A percentile compares a stretch with the other conserved stretches of the same genome.
Evolutionary conservation across 2,888 invertebrate species (phyloP).

Genomic region (Saturnia pavonia): DNA sequence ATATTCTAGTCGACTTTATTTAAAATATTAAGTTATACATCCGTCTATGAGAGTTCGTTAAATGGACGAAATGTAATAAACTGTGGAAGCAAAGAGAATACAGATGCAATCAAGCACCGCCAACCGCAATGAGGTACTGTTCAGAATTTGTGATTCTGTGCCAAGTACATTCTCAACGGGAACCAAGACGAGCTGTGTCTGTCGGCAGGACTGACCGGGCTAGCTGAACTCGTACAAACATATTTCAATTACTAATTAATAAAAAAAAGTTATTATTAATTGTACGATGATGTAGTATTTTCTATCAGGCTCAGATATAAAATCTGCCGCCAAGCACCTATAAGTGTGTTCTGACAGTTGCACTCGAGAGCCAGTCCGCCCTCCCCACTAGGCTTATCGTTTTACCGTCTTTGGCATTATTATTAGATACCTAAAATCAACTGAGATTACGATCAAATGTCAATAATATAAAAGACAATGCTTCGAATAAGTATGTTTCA

Average conservation of each 20-base stretch:
- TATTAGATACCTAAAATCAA: too few species aligned
- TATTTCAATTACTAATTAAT: too few species aligned
- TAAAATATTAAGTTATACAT: background rate
- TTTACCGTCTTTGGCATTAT: background rate
- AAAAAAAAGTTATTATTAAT: too few species aligned
- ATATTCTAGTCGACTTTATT: background rate
- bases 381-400: background rate
- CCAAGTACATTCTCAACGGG: background rate
- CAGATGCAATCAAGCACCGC: conserved; percentile 7
- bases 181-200: background rate
- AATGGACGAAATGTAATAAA: conserved; percentile 12
- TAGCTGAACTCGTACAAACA: too few species aligned
- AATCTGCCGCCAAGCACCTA: background rate
- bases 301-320: background rate
- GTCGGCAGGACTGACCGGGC: background rate
- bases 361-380: background rate
- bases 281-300: too few species aligned
- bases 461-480: too few species aligned
- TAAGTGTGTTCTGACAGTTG: background rate
- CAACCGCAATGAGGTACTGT: background rate
- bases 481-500: too few species aligned
- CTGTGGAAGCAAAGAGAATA: background rate
- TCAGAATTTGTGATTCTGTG: conserved; percentile 1
- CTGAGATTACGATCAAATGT: too few species aligned
- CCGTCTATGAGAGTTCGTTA: background rate